Evolutionary conservation across 2,113 vertebrate genomes (phyloP), one percentile per base, ranked within the genome.

Genomic region (Crotalus horridus): DNA sequence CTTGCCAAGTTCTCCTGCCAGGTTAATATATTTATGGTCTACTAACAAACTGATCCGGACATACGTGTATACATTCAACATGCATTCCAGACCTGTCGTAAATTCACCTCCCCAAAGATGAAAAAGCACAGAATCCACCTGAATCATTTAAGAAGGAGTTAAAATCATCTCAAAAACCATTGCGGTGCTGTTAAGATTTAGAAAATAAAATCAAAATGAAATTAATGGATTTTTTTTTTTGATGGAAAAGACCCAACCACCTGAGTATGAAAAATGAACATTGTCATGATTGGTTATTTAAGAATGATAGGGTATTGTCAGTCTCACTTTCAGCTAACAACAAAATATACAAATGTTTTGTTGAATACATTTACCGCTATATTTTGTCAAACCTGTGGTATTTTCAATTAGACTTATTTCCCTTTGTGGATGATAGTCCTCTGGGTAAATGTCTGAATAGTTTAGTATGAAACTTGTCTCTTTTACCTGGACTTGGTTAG

Each of bases 301-400:
- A 93, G 94, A 85, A 74, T 95, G 96, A 95, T 96, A 95, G 95
- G 95, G 91, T 6, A 3, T 96, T 96, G 95, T 96, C 96, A 96
- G 20, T 93, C 90, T 93, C n/a, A 91, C 93, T 92, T 94, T 93
- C 91, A 87, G 94, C 90, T 94, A 96, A 96, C 92, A 96, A 92
- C 93, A 95, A 96, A 96, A 96, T 94, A 95, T 93, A 51, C 6
- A 86, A n/a, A 94, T 93, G 91, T 92, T 97, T 69, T 6, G 4
- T 69, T 69, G 61, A 64, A 64, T 74, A 33, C n/a, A 39, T 81
- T 39, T 20, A 3, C 69, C 39, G 33, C n/a, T 33, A 3, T 81
- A 81, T 21, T 81, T 81, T 81, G 33, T 8, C 6, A 7, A 81
- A 81, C 33, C 6, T 39, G 33, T 1, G 1, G 33, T 39, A 39